Base-by-base conservation (phyloP, 1,140 invertebrate genomes). In the Meloidogyne floridensis region DNA sequence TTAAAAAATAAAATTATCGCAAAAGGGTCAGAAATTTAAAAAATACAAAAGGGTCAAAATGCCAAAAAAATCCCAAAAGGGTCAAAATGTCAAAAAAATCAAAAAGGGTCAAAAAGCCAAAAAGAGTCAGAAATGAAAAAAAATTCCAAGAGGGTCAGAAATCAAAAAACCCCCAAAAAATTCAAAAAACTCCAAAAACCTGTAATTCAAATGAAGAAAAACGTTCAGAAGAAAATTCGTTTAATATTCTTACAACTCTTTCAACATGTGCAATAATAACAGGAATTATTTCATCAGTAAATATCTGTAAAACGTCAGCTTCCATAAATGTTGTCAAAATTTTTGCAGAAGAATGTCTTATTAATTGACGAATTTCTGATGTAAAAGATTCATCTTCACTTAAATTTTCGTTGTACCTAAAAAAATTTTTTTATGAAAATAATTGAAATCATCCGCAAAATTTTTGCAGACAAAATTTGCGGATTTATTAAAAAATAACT, bases 321-420 rank as follows among this genome's bases (percentile, higher is more conserved):
- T 72, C 71, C 11, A 56, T 56, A 11, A 85, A 47, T 13, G 71
- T 53, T 13, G 72, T 72, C 32, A 86, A 70, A 51, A 81, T 70
- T 15, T 82, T 20, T 9, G 83, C 70, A 18, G 86, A 77, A 18
- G 77, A 85, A 76, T 85, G 76, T 18, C 76, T 80, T 73, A 86
- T 86, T 70, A 87, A 80, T 78, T 86, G 87, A 20, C 81, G 72
- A 6, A 85, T 84, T 80, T 86, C 85, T 9, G 83, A 51, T 10
- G 88, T 20, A 59, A 86, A 86, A 9, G 86, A 59, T n/a, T 81
- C 80, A 69, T 86, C 85, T 15, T 72, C 82, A 59, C 84, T 86
- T 43, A 86, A 86, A 69, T 83, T 77, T 2, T 51, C 73, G 70
- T 76, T 85, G 70, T 85, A 85, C 81, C 81, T 82, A 11, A 5